A percentile compares a stretch with the other conserved stretches of the same genome.
Conservation (phyloP, 23 tunicate genomes). For the Corella eumyota region DNA sequence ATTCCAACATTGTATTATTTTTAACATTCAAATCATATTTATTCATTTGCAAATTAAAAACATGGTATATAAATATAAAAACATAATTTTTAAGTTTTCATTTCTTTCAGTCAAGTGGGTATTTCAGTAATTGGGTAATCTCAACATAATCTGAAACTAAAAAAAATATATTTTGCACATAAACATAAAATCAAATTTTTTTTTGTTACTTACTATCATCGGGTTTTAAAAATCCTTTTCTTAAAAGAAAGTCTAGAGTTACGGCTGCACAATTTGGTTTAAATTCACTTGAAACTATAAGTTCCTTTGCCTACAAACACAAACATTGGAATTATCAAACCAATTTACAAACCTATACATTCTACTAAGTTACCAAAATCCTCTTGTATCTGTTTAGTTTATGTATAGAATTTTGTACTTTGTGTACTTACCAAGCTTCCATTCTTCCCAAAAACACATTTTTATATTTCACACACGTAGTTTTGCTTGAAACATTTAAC, state of each 20-base stretch:
- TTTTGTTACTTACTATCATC: conserved; percentile 72
- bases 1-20: no score
- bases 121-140: conserved; percentile 30
- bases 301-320: conserved; percentile 29
- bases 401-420: background rate
- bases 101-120: conserved; percentile 5
- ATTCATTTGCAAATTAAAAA: no score
- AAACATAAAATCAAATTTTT: no score
- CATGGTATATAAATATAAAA: no score
- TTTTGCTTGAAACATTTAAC: no score
- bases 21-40: no score
- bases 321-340: background rate
- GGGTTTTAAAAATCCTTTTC: conserved; percentile 73
- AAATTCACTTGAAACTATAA: conserved; percentile 51
- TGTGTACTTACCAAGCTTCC: background rate
- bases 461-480: no score
- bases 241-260: conserved; percentile 65
- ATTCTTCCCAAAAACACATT: no score
- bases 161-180: no score
- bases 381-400: background rate
- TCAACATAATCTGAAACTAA: conserved; percentile 44
- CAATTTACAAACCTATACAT: background rate
- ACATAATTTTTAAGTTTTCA: no score
- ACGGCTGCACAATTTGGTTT: conserved; percentile 96
- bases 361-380: background rate